Conservation (phyloP, 2,888 invertebrate genomes). For the Pyrrhia umbra region DNA sequence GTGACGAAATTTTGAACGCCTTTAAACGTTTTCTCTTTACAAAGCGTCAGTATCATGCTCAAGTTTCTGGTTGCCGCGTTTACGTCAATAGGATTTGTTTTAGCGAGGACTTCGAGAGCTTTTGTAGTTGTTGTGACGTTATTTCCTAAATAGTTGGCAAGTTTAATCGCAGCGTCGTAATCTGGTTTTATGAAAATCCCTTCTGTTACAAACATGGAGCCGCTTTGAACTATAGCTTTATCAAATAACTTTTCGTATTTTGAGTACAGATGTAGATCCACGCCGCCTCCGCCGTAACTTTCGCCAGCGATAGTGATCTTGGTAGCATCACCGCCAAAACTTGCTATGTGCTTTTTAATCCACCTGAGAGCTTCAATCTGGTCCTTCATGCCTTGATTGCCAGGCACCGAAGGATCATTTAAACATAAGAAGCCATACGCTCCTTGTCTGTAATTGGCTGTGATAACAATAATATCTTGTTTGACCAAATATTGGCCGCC, state of each 20-base stretch:
- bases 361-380: conserved; percentile 76
- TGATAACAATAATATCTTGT: conserved; percentile 71
- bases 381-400: conserved; percentile 79
- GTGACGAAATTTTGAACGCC: conserved; percentile 66
- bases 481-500: conserved; percentile 72
- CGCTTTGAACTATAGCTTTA: conserved; percentile 76
- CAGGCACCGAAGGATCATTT: conserved; percentile 70
- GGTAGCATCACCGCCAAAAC: conserved; percentile 75
- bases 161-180: conserved; percentile 65
- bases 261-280: conserved; percentile 75
- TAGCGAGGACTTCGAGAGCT: conserved; percentile 68
- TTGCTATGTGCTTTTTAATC: conserved; percentile 74
- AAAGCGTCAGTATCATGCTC: conserved; percentile 63
- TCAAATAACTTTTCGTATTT: conserved; percentile 71
- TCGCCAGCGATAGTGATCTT: conserved; percentile 78
- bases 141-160: conserved; percentile 70
- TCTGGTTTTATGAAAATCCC: conserved; percentile 68
- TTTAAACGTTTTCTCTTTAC: conserved; percentile 68
- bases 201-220: conserved; percentile 66
- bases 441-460: conserved; percentile 77
- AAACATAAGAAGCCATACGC: conserved; percentile 82
- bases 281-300: conserved; percentile 77
- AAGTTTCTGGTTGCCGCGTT: conserved; percentile 65
- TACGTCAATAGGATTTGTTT: conserved; percentile 64
- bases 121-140: conserved; percentile 57